Base-by-base conservation (phyloP, 1,140 invertebrate species). In the Geopemphigus sp. region DNA sequence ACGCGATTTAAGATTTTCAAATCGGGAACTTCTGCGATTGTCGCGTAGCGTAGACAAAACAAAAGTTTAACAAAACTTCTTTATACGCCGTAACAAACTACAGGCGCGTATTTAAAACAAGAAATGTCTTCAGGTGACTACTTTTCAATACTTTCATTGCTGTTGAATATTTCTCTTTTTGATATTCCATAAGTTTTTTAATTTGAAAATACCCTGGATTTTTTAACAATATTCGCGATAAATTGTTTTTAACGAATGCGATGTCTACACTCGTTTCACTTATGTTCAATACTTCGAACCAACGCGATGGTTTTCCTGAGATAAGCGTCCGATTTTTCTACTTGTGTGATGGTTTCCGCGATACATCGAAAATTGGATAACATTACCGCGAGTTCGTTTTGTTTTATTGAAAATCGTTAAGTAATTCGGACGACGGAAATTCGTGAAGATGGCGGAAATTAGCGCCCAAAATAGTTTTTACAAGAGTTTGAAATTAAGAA, bases 81-180 rank as follows among this genome's bases (percentile, higher is more conserved):
- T 50, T 80, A 2, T 5, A 80, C 59, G 11, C 63, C 26, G 8
- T 8, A 63, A n/a, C 57, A 80, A 0, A 50, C 39, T n/a, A 80
- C 22, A 19, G 74, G 74, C 19, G 73, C 74, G 63, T 80, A 50
- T 59, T 63, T 32, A 39, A 80, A 80, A 39, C 17, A 45, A 45
- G 19, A 26, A 39, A 80, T 50, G 5, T 80, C 80, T 29, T 59
- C 80, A 64, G 17, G 50, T n/a, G 59, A 53, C 17, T 45, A 14
- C n/a, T 76, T 17, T 76, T 57, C 29, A 64, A 64, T 39, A 15
- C 26, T 15, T 64, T 64, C 26, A 64, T 64, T 64, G 8, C 19
- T 32, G 2, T 39, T 64, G 26, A 6, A 32, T 39, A 64, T 32
- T 15, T 64, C 29, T 64, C 61, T 15, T 1, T 26, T 64, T 32